phyloP scores from a whole-genome alignment of 2,888 invertebrate species.

The Nomada ruficornis region DNA sequence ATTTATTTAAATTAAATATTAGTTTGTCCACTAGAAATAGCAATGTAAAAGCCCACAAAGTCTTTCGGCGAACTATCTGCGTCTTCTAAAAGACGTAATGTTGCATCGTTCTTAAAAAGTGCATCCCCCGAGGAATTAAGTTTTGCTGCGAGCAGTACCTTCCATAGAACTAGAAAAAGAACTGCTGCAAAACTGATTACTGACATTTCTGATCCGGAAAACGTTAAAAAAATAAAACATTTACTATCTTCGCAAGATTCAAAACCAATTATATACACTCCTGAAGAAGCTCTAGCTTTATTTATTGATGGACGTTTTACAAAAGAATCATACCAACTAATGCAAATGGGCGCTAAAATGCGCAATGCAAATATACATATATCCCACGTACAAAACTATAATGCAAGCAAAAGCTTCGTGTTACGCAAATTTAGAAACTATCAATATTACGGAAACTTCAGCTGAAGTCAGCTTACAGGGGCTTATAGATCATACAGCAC shows the following conservation, averaged over 20 bases:
- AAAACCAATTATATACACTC: neutral
- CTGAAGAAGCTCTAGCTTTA: neutral
- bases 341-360: neutral
- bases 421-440: neutral
- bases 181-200: neutral
- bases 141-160: slow-evolving; percentile 1
- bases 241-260: neutral
- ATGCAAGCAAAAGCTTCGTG: neutral
- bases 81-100: neutral
- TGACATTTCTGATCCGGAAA: neutral
- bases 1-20: neutral
- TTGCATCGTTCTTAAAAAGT: neutral
- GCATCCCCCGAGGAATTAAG: neutral
- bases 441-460: neutral
- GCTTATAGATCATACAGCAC: neutral
- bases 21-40: neutral
- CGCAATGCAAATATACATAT: slow-evolving; percentile 6
- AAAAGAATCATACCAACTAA: neutral
- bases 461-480: neutral
- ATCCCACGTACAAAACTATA: neutral
- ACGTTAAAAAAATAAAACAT: neutral
- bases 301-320: neutral
- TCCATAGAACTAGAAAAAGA: neutral
- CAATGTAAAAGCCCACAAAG: neutral
- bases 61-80: neutral